Evolutionary conservation across 2,113 vertebrate genomes (phyloP).

Genomic region (Protobothrops mucrosquamatus): DNA sequence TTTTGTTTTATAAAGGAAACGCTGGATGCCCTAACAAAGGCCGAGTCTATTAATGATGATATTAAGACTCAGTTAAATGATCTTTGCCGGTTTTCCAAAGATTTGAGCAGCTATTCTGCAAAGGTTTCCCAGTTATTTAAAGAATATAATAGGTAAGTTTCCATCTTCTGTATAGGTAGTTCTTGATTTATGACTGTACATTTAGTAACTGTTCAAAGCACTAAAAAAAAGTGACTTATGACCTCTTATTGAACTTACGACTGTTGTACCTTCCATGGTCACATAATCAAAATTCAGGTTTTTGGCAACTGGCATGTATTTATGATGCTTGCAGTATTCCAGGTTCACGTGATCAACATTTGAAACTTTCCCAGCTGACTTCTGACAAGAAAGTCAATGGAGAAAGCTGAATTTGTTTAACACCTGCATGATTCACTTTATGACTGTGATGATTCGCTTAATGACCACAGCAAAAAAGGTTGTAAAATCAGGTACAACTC

Average conservation of each 20-base stretch:
- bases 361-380: neutral
- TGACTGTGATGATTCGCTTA: neutral
- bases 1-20: slow-evolving; percentile 74
- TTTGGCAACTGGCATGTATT: neutral
- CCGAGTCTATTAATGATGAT: slow-evolving; percentile 86
- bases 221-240: neutral
- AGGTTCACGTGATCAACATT: neutral
- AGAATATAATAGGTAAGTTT: slow-evolving; percentile 91
- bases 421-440: neutral
- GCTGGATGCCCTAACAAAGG: slow-evolving; percentile 79
- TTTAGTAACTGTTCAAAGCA: neutral
- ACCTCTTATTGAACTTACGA: neutral
- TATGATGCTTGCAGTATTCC: neutral
- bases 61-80: slow-evolving; percentile 91
- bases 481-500: neutral
- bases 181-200: neutral
- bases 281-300: neutral
- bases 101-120: slow-evolving; percentile 84
- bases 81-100: slow-evolving; percentile 90
- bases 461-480: neutral
- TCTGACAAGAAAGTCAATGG: neutral
- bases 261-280: neutral
- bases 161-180: neutral
- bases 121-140: slow-evolving; percentile 91
- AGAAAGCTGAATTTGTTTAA: neutral